phyloP scores from a whole-genome alignment of 1,140 invertebrate genomes.

The Piezodorus guildinii region DNA sequence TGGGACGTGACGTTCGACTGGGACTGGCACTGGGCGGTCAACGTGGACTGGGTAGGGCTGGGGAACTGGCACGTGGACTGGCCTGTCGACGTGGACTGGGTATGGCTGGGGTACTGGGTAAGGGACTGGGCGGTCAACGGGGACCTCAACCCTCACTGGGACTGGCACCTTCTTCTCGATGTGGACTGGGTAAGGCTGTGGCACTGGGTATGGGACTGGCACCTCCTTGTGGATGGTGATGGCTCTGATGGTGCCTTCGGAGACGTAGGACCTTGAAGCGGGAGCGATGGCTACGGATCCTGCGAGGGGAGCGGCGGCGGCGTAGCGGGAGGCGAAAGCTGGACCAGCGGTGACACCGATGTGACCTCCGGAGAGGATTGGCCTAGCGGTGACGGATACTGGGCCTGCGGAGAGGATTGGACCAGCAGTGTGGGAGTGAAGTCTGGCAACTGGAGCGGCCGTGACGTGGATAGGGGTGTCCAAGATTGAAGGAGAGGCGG shows the following conservation, averaged over 20 bases:
- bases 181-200: slow-evolving; percentile 38
- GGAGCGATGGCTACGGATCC: neutral
- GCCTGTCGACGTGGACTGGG: slow-evolving; percentile 45
- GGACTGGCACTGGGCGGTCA: slow-evolving; percentile 35
- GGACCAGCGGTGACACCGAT: neutral
- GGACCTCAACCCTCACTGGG: slow-evolving; percentile 52
- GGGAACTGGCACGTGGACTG: slow-evolving; percentile 48
- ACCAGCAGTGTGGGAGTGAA: neutral
- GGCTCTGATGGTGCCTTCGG: slow-evolving; percentile 36
- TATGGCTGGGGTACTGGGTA: slow-evolving; percentile 38
- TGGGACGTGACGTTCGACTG: slow-evolving; percentile 25
- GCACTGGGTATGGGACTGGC: slow-evolving; percentile 43
- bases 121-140: slow-evolving; percentile 46
- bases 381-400: neutral
- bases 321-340: neutral
- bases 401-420: neutral
- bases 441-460: neutral
- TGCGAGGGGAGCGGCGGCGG: neutral
- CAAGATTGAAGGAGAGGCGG: neutral
- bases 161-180: slow-evolving; percentile 37
- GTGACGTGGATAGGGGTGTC: neutral
- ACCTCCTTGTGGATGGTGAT: slow-evolving; percentile 39
- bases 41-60: slow-evolving; percentile 34
- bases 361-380: neutral
- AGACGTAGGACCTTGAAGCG: slow-evolving; percentile 24